Evolutionary conservation across 2,888 invertebrate species (phyloP), one percentile per base, ranked within the genome.

Genomic region (Sinelater perroti): DNA sequence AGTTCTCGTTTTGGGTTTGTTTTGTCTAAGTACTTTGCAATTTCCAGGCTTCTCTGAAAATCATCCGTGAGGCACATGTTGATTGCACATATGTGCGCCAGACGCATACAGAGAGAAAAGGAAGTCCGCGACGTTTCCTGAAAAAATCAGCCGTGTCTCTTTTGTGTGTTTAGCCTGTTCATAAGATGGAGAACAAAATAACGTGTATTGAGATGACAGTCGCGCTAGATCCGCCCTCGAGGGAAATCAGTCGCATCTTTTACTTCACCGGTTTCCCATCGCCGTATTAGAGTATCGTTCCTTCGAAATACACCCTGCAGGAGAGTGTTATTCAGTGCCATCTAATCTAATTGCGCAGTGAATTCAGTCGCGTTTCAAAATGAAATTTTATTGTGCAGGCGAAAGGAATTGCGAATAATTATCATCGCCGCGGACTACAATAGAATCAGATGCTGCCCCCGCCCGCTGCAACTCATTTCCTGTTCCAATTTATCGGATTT

Each of bases 231-330:
- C 53, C 53, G 28, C 49, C 24, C 58, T 49, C 58, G 20, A 45
- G 58, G 58, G 58, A 58, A 58, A 58, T 58, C 58, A 58, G 44
- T 50, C 58, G 44, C 53, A 47, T 58, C 58, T 53, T 53, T 58
- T 58, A 53, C 58, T 58, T 52, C 58, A 49, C 53, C 58, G 54
- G 53, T 58, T 58, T 53, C 40, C 58, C 58, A 53, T 54, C 52
- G 53, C 33, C 40, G 53, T 58, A 55, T 58, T 58, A 58, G 52
- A 49, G 58, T 44, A 54, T 44, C 49, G 49, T 44, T 53, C 49
- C 46, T 53, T 38, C 53, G 24, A 53, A 47, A 46, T 35, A 30
- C 28, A 52, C 38, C 40, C 38, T 40, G 16, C 24, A 24, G 28
- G 28, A 28, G 13, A 40, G 40, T 26, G 26, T 40, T 28, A 28